Evolutionary conservation across 2,888 invertebrate species (phyloP).

Genomic region (Polia nebulosa): DNA sequence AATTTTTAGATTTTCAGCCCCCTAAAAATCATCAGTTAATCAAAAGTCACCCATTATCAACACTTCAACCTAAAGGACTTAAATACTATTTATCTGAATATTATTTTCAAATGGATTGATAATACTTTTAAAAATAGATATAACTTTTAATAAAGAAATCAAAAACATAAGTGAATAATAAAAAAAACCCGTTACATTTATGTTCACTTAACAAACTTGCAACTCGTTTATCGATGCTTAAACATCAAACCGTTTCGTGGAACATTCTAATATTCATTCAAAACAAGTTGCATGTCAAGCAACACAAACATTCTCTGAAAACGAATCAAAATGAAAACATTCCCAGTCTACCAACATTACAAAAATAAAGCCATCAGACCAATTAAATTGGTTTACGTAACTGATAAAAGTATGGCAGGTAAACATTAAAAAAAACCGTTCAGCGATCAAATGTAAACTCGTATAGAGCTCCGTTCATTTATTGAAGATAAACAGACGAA

Average conservation of each 20-base stretch:
- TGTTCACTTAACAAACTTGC: constrained; percentile 14
- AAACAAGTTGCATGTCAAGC: constrained; percentile 40
- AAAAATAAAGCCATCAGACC: constrained; percentile 48
- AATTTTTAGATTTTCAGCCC: too few species aligned
- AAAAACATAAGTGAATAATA: neutral
- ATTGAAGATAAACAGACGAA: constrained; percentile 75
- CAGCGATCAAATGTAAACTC: constrained; percentile 55
- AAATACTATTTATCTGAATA: neutral
- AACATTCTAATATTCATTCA: constrained; percentile 42
- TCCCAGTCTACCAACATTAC: constrained; percentile 29
- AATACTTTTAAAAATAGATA: neutral
- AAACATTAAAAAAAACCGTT: constrained; percentile 46
- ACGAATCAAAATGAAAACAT: constrained; percentile 49
- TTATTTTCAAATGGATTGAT: neutral
- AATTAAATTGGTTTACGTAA: constrained; percentile 47
- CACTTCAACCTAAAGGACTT: neutral
- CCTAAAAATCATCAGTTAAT: neutral
- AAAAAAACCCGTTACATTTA: neutral
- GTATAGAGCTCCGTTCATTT: constrained; percentile 62
- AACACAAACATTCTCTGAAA: constrained; percentile 42
- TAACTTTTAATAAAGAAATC: neutral
- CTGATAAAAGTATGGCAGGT: constrained; percentile 33
- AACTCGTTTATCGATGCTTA: constrained; percentile 17
- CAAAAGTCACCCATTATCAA: neutral
- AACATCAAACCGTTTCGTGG: constrained; percentile 32